These are phyloP conservation scores for Spodoptera picta DNA, from an alignment of 2,888 invertebrate species.

Conservation along the genomic window DNA sequence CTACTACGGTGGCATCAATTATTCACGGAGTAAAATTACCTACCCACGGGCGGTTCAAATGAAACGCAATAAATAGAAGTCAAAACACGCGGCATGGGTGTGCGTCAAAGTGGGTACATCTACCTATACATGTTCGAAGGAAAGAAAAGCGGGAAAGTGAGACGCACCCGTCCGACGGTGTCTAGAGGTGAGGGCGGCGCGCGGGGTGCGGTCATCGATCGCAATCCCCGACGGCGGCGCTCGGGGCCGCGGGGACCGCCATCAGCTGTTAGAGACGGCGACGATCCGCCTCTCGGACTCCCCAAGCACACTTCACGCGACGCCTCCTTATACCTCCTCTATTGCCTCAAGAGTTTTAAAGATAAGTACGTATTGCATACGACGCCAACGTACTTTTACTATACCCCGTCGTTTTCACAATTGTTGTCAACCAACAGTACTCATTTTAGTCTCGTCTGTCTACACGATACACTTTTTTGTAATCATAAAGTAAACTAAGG, in stretches of 20 bases:
- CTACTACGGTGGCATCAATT: constrained; percentile 4
- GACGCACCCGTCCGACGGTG: constrained; percentile 66
- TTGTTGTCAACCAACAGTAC: no score
- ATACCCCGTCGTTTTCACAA: background rate
- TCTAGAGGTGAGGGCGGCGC: constrained; percentile 74
- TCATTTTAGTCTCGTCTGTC: no score
- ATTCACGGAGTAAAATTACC: constrained; percentile 56
- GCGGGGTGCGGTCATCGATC: constrained; percentile 84
- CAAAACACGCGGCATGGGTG: constrained; percentile 64
- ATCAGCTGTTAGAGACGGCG: constrained; percentile 81
- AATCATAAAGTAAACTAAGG: no score
- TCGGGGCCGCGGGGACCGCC: constrained; percentile 73
- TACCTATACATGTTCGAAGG: constrained; percentile 62
- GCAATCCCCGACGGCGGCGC: constrained; percentile 72
- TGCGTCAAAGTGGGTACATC: constrained; percentile 53
- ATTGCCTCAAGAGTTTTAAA: constrained; percentile 47
- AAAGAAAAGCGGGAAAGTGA: constrained; percentile 85
- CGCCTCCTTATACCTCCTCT: constrained; percentile 46
- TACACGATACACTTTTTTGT: no score
- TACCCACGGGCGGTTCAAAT: constrained; percentile 67
- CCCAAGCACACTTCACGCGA: constrained; percentile 50
- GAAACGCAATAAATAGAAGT: constrained; percentile 60
- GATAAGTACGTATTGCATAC: constrained; percentile 34
- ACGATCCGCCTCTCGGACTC: constrained; percentile 61
- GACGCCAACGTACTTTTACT: constrained; percentile 24